A percentile compares a stretch with the other conserved stretches of the same genome.
Evolutionary conservation across 2,888 invertebrate species (phyloP).

Genomic region (Aleiodes leptofemur): DNA sequence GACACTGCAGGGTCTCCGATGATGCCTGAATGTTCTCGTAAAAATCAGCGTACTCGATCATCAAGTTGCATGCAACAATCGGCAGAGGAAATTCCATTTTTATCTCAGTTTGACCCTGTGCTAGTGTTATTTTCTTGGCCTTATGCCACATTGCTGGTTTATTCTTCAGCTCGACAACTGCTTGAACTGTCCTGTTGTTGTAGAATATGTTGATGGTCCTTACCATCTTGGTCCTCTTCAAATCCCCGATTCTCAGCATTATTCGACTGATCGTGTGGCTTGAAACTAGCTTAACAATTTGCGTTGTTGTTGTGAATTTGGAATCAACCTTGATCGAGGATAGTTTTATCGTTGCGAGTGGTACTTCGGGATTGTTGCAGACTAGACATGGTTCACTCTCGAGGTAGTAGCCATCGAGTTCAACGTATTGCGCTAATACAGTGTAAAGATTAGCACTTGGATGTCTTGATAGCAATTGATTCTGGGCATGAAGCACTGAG

Average conservation of each 20-base stretch:
- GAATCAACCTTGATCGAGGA: conserved; percentile 97
- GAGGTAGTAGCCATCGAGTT: conserved; percentile 96
- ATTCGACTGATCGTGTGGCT: conserved; percentile 97
- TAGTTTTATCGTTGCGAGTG: conserved; percentile 92
- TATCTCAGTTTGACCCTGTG: conserved; percentile 95
- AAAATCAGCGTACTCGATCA: conserved; percentile 99
- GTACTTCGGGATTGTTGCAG: conserved; percentile 97
- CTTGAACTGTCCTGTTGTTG: conserved; percentile 96
- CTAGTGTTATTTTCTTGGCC: conserved; percentile 93
- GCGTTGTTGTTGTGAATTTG: conserved; percentile 98
- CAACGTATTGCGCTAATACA: conserved; percentile 93
- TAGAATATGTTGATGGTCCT: conserved; percentile 97
- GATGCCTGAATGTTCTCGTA: conserved; percentile 96
- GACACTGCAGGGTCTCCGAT: conserved; percentile 95
- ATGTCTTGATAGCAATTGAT: conserved; percentile 91
- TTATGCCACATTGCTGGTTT: conserved; percentile 98
- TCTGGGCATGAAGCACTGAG: conserved; percentile 90
- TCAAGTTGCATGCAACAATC: conserved; percentile 97
- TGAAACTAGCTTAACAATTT: conserved; percentile 96
- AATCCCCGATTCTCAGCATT: conserved; percentile 93
- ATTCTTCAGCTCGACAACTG: conserved; percentile 97
- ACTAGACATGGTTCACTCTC: conserved; percentile 98
- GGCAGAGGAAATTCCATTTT: conserved; percentile 98
- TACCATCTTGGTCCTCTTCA: conserved; percentile 98
- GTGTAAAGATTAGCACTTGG: conserved; percentile 96